Evolutionary conservation across 2,888 invertebrate species (phyloP).

Genomic region (Drosophila fungiperda): DNA sequence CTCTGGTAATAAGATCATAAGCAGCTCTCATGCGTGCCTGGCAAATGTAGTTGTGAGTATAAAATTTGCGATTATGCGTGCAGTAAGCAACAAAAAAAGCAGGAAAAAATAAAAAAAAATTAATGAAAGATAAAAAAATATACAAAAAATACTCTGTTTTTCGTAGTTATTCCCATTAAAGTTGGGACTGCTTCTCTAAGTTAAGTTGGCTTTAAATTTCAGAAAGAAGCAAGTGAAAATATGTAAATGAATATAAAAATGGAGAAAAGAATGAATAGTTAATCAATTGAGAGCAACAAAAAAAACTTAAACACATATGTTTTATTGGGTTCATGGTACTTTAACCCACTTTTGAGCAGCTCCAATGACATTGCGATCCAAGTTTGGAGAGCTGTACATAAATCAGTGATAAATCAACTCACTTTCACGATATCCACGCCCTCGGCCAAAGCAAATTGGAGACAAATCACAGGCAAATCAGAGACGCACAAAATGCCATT

Average conservation of each 20-base stretch:
- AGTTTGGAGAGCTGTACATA: conserved; percentile 19
- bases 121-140: conserved; percentile 1
- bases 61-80: conserved; percentile 35
- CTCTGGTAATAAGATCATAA: conserved; percentile 22
- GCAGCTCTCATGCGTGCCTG: conserved; percentile 30
- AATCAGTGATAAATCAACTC: conserved; percentile 31
- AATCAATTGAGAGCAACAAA: neutral
- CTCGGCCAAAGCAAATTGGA: conserved; percentile 16
- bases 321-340: neutral
- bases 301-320: neutral
- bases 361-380: conserved; percentile 15
- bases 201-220: conserved; percentile 24
- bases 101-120: conserved; percentile 9
- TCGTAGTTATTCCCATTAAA: conserved; percentile 41
- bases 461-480: conserved; percentile 28
- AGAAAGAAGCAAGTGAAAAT: neutral
- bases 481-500: conserved; percentile 30
- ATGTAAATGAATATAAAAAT: neutral
- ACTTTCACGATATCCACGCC: conserved; percentile 38
- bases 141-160: conserved; percentile 27
- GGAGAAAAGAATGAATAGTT: neutral
- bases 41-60: conserved; percentile 40
- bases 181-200: conserved; percentile 19
- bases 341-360: conserved; percentile 15
- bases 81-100: conserved; percentile 13